Evolutionary conservation across 53 echinoderm and acorn worm genomes (phyloP).

Genomic region (Luidia sarsii): DNA sequence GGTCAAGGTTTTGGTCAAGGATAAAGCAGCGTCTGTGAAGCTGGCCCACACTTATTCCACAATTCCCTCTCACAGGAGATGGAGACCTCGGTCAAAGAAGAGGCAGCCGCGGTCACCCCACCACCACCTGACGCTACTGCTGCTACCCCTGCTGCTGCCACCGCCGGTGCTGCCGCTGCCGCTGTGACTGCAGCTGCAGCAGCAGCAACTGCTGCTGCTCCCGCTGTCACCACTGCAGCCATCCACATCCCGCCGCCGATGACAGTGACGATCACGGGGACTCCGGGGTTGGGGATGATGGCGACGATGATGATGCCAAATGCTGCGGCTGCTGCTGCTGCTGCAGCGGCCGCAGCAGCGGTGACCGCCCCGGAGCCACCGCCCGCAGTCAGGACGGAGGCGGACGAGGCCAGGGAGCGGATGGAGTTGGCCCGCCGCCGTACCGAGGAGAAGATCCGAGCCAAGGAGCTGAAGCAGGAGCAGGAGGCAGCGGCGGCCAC

Average conservation of each 20-base stretch:
- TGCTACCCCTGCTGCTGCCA: too few species aligned
- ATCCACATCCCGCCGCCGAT: too few species aligned
- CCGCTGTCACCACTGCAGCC: not conserved
- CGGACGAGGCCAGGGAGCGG: slow-evolving; percentile 19
- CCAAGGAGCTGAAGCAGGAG: slow-evolving; percentile 55
- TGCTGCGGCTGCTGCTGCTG: too few species aligned
- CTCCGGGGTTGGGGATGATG: too few species aligned
- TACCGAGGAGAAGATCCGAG: slow-evolving; percentile 43
- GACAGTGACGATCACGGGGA: too few species aligned
- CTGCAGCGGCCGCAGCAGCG: not conserved
- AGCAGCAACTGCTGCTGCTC: not conserved
- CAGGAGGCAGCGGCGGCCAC: slow-evolving; percentile 51
- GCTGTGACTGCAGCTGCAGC: not conserved
- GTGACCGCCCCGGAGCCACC: not conserved
- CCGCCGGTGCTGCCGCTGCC: too few species aligned
- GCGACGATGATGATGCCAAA: too few species aligned
- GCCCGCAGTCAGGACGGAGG: slow-evolving; percentile 5
- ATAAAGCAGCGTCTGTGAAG: too few species aligned
- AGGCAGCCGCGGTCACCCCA: not conserved
- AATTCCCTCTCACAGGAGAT: slow-evolving; percentile 9
- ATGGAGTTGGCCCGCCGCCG: slow-evolving; percentile 29
- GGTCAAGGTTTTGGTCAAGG: too few species aligned
- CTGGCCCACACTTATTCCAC: too few species aligned
- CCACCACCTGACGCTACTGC: not conserved
- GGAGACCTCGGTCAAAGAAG: slow-evolving; percentile 33